Conservation (phyloP, 2,888 invertebrate species). For the Agriotes lineatus region DNA sequence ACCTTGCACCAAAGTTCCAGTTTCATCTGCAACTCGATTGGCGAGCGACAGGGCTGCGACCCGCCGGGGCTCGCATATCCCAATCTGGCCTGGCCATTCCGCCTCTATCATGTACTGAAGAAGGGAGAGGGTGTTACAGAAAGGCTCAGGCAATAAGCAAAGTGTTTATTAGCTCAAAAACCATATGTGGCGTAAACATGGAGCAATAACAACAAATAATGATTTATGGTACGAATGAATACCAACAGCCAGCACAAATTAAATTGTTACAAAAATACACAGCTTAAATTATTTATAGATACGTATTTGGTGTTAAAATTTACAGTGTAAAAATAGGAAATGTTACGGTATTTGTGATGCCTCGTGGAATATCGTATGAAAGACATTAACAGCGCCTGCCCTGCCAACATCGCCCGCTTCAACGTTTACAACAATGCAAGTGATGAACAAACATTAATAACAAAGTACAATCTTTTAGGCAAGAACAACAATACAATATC, state of each 20-base stretch:
- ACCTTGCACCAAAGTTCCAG: slow-evolving; percentile 80
- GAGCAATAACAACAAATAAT: slow-evolving; percentile 18
- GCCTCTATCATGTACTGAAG: slow-evolving; percentile 92
- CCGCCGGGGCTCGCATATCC: slow-evolving; percentile 92
- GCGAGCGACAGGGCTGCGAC: slow-evolving; percentile 92
- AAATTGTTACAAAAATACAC: slow-evolving; percentile 1
- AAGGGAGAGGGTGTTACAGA: not conserved
- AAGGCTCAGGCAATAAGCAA: slow-evolving; percentile 21
- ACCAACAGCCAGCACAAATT: not conserved
- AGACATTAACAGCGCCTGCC: not conserved
- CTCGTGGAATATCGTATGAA: not conserved
- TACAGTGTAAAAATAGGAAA: slow-evolving; percentile 18
- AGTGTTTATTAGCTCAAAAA: slow-evolving; percentile 45
- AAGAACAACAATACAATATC: too few species aligned
- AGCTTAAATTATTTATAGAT: not conserved
- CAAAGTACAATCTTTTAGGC: too few species aligned
- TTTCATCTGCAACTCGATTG: slow-evolving; percentile 89
- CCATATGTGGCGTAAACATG: slow-evolving; percentile 10
- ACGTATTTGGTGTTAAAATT: slow-evolving; percentile 23
- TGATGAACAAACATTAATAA: too few species aligned
- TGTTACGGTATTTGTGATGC: slow-evolving; percentile 11
- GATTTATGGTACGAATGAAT: not conserved
- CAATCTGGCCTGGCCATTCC: slow-evolving; percentile 88
- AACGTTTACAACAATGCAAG: too few species aligned
- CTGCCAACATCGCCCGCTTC: too few species aligned